These are phyloP conservation scores for Microcebus tavaratra DNA, from an alignment of 2,113 vertebrate species.

Conservation along the genomic window DNA sequence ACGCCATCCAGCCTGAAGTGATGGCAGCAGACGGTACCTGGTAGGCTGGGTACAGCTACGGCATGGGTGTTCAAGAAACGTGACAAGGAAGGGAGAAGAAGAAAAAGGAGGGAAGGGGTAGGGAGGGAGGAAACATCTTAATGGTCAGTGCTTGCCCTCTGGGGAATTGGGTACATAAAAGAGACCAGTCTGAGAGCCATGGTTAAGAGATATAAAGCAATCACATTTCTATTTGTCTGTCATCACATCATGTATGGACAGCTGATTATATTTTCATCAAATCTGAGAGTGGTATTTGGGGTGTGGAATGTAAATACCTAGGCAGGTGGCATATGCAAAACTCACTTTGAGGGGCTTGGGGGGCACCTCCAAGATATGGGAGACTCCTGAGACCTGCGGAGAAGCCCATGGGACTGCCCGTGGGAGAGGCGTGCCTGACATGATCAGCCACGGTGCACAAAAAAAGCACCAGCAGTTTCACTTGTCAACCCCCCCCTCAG, in stretches of 20 bases:
- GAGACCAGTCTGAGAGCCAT: not conserved
- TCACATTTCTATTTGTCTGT: not conserved
- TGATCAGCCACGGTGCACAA: not conserved
- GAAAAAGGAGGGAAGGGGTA: not conserved
- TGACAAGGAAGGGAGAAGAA: not conserved
- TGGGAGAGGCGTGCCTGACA: not conserved
- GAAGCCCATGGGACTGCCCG: not conserved
- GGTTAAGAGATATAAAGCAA: rapidly evolving
- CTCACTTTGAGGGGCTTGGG: not conserved
- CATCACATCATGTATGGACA: not conserved
- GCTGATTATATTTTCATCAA: not conserved
- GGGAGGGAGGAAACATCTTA: not conserved
- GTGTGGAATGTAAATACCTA: not conserved
- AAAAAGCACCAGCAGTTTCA: not conserved
- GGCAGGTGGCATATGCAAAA: not conserved
- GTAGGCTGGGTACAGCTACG: not conserved
- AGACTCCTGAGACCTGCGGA: not conserved
- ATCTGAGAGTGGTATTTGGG: not conserved
- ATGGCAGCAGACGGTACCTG: not conserved
- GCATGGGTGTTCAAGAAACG: not conserved
- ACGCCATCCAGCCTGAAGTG: not conserved
- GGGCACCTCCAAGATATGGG: not conserved
- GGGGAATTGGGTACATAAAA: too few relatives aligned
- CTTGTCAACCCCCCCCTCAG: rapidly evolving
- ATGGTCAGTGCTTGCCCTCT: not conserved